phyloP scores from a whole-genome alignment of 2,113 vertebrate species.

The Athene noctua region DNA sequence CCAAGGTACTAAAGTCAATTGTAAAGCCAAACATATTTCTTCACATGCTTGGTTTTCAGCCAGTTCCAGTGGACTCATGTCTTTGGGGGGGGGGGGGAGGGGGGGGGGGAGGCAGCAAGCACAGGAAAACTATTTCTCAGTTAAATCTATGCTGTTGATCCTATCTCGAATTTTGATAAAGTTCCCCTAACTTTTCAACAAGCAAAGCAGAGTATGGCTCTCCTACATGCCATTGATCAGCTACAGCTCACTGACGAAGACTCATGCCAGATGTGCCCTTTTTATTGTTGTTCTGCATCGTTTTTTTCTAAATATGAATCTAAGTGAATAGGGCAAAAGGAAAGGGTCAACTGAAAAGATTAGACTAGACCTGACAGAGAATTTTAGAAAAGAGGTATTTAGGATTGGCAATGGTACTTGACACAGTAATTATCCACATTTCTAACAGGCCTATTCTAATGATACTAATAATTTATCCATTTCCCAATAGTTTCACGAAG shows the following conservation, averaged over 20 bases:
- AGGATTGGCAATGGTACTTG: background rate
- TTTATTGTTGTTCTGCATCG: background rate
- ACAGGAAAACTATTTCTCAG: too few relatives aligned
- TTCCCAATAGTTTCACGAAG: background rate
- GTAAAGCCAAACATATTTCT: background rate
- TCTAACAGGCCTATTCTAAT: background rate
- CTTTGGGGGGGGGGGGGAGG: too few relatives aligned
- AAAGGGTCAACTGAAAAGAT: background rate
- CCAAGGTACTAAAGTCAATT: background rate
- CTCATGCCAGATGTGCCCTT: fast-evolving
- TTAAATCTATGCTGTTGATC: background rate
- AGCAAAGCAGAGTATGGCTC: background rate
- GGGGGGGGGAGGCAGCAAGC: too few relatives aligned
- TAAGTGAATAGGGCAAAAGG: background rate
- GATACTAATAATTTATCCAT: background rate
- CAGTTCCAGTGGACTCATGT: background rate
- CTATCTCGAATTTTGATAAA: background rate
- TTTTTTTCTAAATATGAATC: background rate
- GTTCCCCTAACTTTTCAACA: background rate
- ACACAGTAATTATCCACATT: background rate
- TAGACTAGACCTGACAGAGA: background rate
- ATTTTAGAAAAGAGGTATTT: background rate
- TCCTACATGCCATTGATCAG: fast-evolving
- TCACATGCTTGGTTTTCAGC: background rate
- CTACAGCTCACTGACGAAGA: background rate